A percentile compares a stretch with the other conserved stretches of the same genome.
Evolutionary conservation across 2,113 vertebrate species (phyloP).

Genomic region (Marmota flaviventris): DNA sequence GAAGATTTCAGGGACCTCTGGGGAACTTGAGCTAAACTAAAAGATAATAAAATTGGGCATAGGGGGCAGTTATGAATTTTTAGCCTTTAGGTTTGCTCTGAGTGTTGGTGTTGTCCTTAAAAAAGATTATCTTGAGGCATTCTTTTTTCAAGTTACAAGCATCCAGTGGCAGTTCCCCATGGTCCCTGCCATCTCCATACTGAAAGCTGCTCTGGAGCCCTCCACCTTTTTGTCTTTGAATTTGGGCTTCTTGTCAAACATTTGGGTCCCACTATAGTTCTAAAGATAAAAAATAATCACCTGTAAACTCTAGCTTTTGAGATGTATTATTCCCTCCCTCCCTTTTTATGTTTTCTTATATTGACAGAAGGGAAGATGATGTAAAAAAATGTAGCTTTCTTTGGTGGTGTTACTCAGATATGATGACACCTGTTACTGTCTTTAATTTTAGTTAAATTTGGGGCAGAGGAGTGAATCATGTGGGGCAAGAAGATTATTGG

Average conservation of each 20-base stretch:
- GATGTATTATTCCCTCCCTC: neutral
- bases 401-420: neutral
- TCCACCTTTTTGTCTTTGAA: neutral
- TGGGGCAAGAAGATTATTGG: conserved; percentile 26
- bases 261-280: neutral
- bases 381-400: neutral
- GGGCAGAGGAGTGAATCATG: conserved; percentile 38
- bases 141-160: neutral
- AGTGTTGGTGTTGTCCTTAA: conserved; percentile 62
- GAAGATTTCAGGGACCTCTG: conserved; percentile 81
- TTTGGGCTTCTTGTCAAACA: neutral
- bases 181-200: neutral
- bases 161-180: neutral
- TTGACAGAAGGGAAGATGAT: conserved; percentile 2
- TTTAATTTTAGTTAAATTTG: conserved; percentile 71
- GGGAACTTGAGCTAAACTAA: conserved; percentile 79
- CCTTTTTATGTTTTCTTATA: neutral
- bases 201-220: neutral
- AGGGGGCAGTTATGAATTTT: conserved; percentile 54
- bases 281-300: conserved; percentile 46
- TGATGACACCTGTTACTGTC: conserved; percentile 87
- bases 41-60: conserved; percentile 71
- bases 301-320: conserved; percentile 59
- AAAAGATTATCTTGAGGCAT: neutral
- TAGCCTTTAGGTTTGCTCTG: conserved; percentile 58